Evolutionary conservation across 2,113 vertebrate genomes (phyloP), one percentile per base, ranked within the genome.

Genomic region (Cavia aperea): DNA sequence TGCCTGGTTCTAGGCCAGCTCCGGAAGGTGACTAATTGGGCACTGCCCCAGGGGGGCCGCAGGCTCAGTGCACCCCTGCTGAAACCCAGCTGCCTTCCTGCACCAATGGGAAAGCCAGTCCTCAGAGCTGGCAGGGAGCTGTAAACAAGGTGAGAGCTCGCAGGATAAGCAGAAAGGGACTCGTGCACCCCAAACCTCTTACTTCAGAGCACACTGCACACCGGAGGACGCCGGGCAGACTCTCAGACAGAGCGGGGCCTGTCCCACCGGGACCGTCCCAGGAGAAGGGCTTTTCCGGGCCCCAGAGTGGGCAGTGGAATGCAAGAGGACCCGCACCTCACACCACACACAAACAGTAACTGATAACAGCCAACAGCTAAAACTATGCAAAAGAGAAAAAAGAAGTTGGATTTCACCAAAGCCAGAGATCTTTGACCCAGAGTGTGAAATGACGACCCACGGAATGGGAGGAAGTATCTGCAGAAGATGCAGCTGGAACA

Each of bases 381-480:
- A 58, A 68, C 51, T 10, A 21, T 5, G 54, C 15, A 85, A 49
- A 12, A 62, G 65, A 68, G 87, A 29, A 14, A 56, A 15, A 11
- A 39, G 5, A 46, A 54, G 39, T 9, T 58, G 46, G 49, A 46
- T 19, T 24, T 77, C 79, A 54, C 13, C 66, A 78, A 62, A 33
- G 39, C 56, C 26, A 79, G 81, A 39, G 39, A 84, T 11, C 85
- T 43, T 10, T n/a, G 13, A 79, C 7, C 15, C n/a, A 63, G n/a
- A 86, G 81, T 3, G 24, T 14, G 60, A 87, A 65, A 81, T 5
- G 39, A 39, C 10, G 51, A 46, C 36, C 29, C 33, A 9, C 2
- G 46, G 36, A 15, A 39, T 0, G 6, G 49, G 9, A 49, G 8
- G 16, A 66, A 11, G 33, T 10, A 11, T 10, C 1, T 24, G 26